phyloP scores from a whole-genome alignment of 2,113 vertebrate species.

The Stegastes partitus region DNA sequence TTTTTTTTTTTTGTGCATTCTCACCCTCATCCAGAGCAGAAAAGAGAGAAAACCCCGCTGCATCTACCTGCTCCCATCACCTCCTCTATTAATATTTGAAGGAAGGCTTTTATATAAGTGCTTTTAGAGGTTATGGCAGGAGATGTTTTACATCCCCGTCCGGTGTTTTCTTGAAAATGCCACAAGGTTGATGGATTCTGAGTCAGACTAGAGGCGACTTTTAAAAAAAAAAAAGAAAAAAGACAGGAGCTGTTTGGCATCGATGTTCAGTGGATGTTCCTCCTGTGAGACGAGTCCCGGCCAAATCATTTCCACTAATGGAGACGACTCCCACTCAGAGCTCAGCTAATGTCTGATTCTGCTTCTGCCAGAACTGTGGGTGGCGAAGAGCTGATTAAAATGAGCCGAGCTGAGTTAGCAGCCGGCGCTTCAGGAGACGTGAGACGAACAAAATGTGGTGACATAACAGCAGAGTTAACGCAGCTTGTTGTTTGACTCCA shows the following conservation, averaged over 20 bases:
- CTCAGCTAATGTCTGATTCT: constrained; percentile 50
- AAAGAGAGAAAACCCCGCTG: constrained; percentile 31
- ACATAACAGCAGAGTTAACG: constrained; percentile 8
- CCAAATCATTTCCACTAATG: constrained; percentile 77
- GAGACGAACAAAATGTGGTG: constrained; percentile 14
- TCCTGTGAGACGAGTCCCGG: constrained; percentile 32
- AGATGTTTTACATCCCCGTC: constrained; percentile 38
- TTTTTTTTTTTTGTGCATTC: constrained; percentile 5
- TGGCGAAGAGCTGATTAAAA: constrained; percentile 43
- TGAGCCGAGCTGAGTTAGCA: constrained; percentile 53
- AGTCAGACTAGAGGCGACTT: constrained; percentile 42
- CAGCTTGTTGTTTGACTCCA: neutral
- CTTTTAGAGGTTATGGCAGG: constrained; percentile 39
- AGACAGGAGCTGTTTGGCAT: constrained; percentile 38
- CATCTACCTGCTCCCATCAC: constrained; percentile 43
- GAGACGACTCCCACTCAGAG: constrained; percentile 60
- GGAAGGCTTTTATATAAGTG: constrained; percentile 38
- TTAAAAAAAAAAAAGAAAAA: neutral
- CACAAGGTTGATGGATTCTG: constrained; percentile 43
- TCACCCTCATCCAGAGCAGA: neutral
- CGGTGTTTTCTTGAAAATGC: constrained; percentile 34
- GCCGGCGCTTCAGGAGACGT: neutral
- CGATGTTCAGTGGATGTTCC: constrained; percentile 20
- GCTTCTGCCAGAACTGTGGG: constrained; percentile 58
- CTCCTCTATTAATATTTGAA: constrained; percentile 46